phyloP scores from a whole-genome alignment of 2,888 invertebrate species.

The Chirona hameri region DNA sequence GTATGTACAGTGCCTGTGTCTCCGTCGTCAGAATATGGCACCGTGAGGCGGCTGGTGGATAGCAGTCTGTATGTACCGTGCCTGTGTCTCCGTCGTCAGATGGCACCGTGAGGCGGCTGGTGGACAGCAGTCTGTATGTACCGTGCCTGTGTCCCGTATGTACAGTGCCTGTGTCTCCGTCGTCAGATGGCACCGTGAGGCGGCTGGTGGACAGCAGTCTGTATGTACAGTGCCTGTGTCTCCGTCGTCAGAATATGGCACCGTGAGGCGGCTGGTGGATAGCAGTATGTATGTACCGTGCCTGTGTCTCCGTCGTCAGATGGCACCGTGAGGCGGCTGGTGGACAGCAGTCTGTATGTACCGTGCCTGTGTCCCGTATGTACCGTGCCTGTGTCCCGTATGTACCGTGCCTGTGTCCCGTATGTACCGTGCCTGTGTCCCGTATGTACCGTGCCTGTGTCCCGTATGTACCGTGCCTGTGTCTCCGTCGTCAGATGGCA shows the following conservation, averaged over 20 bases:
- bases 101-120: conserved; percentile 34
- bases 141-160: too few relatives aligned
- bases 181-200: conserved; percentile 37
- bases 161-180: background rate
- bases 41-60: conserved; percentile 41
- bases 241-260: conserved; percentile 35
- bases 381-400: background rate
- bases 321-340: conserved; percentile 34
- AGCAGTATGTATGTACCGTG: conserved; percentile 41
- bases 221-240: background rate
- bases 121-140: conserved; percentile 45
- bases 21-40: conserved; percentile 35
- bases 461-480: background rate
- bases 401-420: background rate
- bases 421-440: background rate
- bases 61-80: conserved; percentile 41
- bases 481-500: conserved; percentile 34
- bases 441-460: too few relatives aligned
- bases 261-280: conserved; percentile 41
- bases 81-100: conserved; percentile 33
- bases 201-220: conserved; percentile 44
- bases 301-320: conserved; percentile 33
- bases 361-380: background rate
- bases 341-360: conserved; percentile 44
- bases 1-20: background rate